Evolutionary conservation across 2,888 invertebrate genomes (phyloP).

Genomic region (Podabrus alpinus): DNA sequence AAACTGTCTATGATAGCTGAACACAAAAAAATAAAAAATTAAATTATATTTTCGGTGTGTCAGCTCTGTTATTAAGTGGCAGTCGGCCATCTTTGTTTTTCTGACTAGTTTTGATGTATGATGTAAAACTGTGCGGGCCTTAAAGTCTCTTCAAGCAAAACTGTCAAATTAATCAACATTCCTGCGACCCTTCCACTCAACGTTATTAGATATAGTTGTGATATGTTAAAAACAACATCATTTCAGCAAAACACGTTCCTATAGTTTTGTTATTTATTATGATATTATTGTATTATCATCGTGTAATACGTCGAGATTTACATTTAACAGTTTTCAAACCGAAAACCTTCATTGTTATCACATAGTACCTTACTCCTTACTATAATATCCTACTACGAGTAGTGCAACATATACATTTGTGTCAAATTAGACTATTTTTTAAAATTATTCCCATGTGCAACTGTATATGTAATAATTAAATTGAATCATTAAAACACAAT

Average conservation of each 20-base stretch:
- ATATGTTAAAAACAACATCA: conserved; percentile 26
- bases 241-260: conserved; percentile 19
- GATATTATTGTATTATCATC: not conserved
- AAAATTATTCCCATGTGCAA: not conserved
- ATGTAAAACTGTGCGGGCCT: conserved; percentile 47
- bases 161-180: conserved; percentile 52
- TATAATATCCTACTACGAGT: too few relatives aligned
- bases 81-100: conserved; percentile 50
- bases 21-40: conserved; percentile 49
- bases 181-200: conserved; percentile 41
- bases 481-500: conserved; percentile 39
- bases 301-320: not conserved
- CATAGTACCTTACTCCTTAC: too few relatives aligned
- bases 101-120: conserved; percentile 48
- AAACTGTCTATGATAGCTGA: conserved; percentile 31
- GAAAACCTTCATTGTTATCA: not conserved
- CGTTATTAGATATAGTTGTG: conserved; percentile 46
- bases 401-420: too few relatives aligned
- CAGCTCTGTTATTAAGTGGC: conserved; percentile 51
- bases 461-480: conserved; percentile 35
- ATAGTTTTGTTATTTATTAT: not conserved
- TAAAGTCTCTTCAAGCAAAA: conserved; percentile 46
- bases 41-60: conserved; percentile 53
- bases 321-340: not conserved
- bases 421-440: not conserved